Evolutionary conservation across 2,888 invertebrate species (phyloP).

Genomic region (Itoplectis maculator): DNA sequence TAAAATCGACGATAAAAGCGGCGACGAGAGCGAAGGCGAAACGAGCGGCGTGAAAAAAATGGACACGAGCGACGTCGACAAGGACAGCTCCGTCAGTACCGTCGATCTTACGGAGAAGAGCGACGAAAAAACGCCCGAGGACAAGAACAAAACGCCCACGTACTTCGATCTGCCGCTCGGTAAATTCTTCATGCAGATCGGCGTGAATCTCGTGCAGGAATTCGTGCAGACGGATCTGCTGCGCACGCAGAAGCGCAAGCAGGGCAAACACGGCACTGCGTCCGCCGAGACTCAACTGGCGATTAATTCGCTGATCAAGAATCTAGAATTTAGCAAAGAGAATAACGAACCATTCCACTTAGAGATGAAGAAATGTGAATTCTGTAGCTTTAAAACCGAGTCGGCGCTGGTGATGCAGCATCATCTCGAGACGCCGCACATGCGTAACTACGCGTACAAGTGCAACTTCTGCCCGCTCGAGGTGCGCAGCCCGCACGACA

Average conservation of each 20-base stretch:
- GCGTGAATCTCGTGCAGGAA: constrained; percentile 95
- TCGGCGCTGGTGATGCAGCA: constrained; percentile 93
- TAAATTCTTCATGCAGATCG: constrained; percentile 96
- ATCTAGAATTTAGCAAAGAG: constrained; percentile 94
- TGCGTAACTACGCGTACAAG: constrained; percentile 93
- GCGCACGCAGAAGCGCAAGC: constrained; percentile 93
- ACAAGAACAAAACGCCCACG: constrained; percentile 86
- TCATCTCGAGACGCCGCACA: constrained; percentile 96
- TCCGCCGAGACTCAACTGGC: constrained; percentile 90
- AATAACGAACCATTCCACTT: constrained; percentile 93
- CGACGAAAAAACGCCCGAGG: constrained; percentile 71
- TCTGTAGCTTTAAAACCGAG: constrained; percentile 96
- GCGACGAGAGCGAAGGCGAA: constrained; percentile 68
- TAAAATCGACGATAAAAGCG: constrained; percentile 74
- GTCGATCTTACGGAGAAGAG: constrained; percentile 73
- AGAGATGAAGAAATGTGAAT: constrained; percentile 93
- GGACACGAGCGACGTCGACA: constrained; percentile 58
- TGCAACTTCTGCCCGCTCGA: constrained; percentile 94
- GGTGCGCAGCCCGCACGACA: constrained; percentile 94
- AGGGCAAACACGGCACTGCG: constrained; percentile 88
- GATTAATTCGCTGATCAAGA: constrained; percentile 93
- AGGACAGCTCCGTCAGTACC: too few species aligned
- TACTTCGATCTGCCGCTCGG: constrained; percentile 95
- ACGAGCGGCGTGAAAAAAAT: constrained; percentile 36
- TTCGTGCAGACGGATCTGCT: constrained; percentile 96